Evolutionary conservation across 1,140 invertebrate species (phyloP), one percentile per base, ranked within the genome.

Genomic region (Nasonia longicornis): DNA sequence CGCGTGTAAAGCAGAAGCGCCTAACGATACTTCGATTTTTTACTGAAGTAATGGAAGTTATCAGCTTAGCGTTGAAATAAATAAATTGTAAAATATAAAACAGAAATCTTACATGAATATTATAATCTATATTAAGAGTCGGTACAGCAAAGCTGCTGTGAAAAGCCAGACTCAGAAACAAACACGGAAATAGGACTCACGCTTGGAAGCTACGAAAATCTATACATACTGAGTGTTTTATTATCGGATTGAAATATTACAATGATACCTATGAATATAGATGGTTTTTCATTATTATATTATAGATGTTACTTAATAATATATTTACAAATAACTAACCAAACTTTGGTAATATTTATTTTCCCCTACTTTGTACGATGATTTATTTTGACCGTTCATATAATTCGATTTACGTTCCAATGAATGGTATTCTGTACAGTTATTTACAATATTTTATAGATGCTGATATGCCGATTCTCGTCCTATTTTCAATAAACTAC

Each of bases 281-380:
- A 88, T 88, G 87, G 85, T 88, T 88, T 88, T 88, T 88, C 87
- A 88, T 88, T 87, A 88, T 86, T 88, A 88, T 87, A 88, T 87
- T 87, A 88, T 88, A 88, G 87, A 88, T 88, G 87, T 88, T 88
- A 88, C 86, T 87, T 85, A 85, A 88, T 88, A 88, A 88, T 88
- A 88, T 88, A 88, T 88, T 88, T 88, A 88, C 87, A 88, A 88
- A 88, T 87, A 88, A 88, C 86, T 87, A 88, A 88, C 84, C 82
- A 48, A 75, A 42, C 84, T 16, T 35, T 63, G 76, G 75, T 83
- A 4, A 73, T 85, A 83, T 87, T 38, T 86, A 83, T 87, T 77
- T 29, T 42, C 69, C 52, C 31, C 7, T 1, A 22, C 3, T 20
- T 77, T 35, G 2, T 79, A 70, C 16, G 26, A 42, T 76, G 7